These are phyloP conservation scores for Subacronicta megacephala DNA, from an alignment of 2,888 invertebrate genomes.

Conservation along the genomic window DNA sequence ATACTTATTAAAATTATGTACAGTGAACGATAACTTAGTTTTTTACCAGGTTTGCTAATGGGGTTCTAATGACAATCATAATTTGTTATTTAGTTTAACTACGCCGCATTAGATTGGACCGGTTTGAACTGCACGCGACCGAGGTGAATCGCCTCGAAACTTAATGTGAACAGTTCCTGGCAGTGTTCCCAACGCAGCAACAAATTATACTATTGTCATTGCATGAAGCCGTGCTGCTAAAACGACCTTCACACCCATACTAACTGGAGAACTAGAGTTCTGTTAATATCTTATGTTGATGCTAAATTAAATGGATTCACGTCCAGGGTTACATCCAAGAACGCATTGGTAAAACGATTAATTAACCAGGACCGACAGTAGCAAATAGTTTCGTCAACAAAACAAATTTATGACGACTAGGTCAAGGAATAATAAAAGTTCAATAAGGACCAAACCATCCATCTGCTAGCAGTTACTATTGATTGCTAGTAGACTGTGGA, in stretches of 20 bases:
- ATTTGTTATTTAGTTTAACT: conserved; percentile 38
- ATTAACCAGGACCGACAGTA: conserved; percentile 50
- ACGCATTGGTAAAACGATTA: conserved; percentile 46
- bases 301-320: conserved; percentile 56
- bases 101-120: conserved; percentile 40
- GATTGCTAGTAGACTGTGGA: no score
- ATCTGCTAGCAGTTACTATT: no score
- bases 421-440: conserved; percentile 59
- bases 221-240: conserved; percentile 49
- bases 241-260: conserved; percentile 64
- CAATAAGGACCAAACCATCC: conserved; percentile 52
- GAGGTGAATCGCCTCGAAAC: conserved; percentile 67
- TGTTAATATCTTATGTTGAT: conserved; percentile 55
- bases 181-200: conserved; percentile 68
- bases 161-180: conserved; percentile 70
- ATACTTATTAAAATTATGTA: no score
- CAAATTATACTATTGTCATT: conserved; percentile 68
- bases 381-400: conserved; percentile 48
- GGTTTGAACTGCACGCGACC: conserved; percentile 53
- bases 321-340: conserved; percentile 51
- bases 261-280: conserved; percentile 56
- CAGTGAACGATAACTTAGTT: conserved; percentile 2
- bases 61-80: conserved; percentile 39
- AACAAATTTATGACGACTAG: conserved; percentile 56
- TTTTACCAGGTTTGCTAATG: conserved; percentile 33